Conservation (phyloP, 2,888 invertebrate species). For the Apoda limacodes region DNA sequence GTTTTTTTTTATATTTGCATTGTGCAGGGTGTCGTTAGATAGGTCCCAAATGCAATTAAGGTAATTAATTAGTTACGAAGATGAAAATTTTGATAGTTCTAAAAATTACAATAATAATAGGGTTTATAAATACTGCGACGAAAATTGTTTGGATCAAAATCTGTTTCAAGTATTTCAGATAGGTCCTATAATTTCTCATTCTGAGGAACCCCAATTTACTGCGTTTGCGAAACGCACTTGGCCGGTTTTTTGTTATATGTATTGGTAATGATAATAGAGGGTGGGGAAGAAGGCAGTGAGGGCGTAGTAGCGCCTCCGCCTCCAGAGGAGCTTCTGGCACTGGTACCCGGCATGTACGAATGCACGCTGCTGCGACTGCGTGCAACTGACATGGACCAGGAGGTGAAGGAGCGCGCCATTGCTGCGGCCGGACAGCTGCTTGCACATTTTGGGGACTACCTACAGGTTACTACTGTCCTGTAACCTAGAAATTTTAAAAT, state of each 20-base stretch:
- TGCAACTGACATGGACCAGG: constrained; percentile 98
- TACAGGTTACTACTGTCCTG: constrained; percentile 58
- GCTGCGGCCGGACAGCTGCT: constrained; percentile 97
- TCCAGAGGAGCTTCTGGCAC: constrained; percentile 82
- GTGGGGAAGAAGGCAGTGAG: constrained; percentile 11
- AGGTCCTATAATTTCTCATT: no score
- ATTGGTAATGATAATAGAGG: constrained; percentile 16
- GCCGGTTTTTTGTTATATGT: background rate
- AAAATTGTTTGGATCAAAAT: no score
- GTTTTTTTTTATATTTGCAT: background rate
- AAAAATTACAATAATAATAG: no score
- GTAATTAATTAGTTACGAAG: no score
- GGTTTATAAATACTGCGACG: no score
- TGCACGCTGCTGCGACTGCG: constrained; percentile 88
- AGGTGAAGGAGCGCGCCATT: constrained; percentile 98
- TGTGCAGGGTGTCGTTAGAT: background rate
- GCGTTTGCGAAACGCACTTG: no score
- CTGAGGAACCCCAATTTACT: no score
- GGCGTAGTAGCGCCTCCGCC: constrained; percentile 42
- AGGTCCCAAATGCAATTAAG: no score
- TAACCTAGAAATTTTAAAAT: constrained; percentile 1
- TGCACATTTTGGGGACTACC: constrained; percentile 89
- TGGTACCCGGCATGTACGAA: constrained; percentile 83
- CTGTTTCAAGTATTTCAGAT: no score
- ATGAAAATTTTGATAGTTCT: no score